These are phyloP conservation scores for Phocoena phocoena DNA, from an alignment of 2,113 vertebrate genomes.

Conservation along the genomic window DNA sequence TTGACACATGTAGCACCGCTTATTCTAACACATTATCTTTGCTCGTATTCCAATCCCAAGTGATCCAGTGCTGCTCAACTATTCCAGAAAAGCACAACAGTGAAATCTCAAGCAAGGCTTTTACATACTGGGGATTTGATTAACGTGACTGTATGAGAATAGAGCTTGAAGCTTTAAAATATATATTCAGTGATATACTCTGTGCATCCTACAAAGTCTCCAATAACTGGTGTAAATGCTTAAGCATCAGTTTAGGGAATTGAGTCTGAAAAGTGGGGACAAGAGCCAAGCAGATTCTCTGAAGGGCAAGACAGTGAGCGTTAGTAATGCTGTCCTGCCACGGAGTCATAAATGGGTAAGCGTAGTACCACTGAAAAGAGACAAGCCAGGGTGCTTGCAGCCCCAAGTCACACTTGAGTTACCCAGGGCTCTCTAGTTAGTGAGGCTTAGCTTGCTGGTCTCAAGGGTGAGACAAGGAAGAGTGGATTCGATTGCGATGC, in stretches of 20 bases:
- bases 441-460: background rate
- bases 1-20: background rate
- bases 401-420: background rate
- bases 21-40: background rate
- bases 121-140: background rate
- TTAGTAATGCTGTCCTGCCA: background rate
- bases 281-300: background rate
- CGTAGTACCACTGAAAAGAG: background rate
- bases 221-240: background rate
- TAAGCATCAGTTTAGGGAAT: background rate
- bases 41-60: background rate
- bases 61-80: background rate
- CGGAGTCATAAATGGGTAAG: background rate
- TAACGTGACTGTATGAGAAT: background rate
- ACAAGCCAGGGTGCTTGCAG: background rate
- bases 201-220: background rate
- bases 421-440: background rate
- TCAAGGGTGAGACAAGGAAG: conserved; percentile 45
- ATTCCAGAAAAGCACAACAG: background rate
- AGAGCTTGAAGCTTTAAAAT: background rate
- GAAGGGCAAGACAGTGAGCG: background rate
- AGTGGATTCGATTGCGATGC: conserved; percentile 50
- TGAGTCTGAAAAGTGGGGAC: background rate
- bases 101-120: background rate
- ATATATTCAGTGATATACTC: background rate